Evolutionary conservation across 2,888 invertebrate species (phyloP), one percentile per base, ranked within the genome.

Genomic region (Athalia rosae): DNA sequence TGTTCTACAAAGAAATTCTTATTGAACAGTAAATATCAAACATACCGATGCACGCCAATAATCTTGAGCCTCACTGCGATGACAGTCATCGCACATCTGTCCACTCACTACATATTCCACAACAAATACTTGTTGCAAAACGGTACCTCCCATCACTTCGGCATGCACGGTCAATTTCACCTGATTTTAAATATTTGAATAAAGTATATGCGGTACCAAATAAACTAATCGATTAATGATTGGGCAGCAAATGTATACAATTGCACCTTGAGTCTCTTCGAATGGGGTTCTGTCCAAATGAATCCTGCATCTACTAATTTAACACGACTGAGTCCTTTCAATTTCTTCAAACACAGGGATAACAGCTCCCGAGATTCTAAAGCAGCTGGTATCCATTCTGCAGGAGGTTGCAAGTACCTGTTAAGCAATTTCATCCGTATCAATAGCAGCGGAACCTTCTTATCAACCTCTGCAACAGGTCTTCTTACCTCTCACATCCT

Each of bases 241-340:
- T 59, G n/a, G 15, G 45, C 62, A 43, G 43, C 28, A 50, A 50
- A 41, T 4, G 53, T 56, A 76, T 53, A 62, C 71, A 28, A 56
- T 76, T 48, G 66, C 80, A 98, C 95, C 92, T 99, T 99, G 76
- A 99, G 94, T 82, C 99, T 93, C 90, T 97, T 98, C 0, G 99
- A 99, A 92, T 99, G 99, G 56, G 99, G 98, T 88, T 99, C 99
- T 8, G 99, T 99, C 99, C 99, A 99, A 4, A 98, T 94, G 91
- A 99, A 99, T 0, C 95, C 95, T 59, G 99, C 99, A 92, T 99
- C 99, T 76, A 99, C 92, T 13, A 99, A 91, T 86, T 98, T 96
- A 0, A 99, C 96, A 87, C 95, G 93, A 85, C 94, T 95, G 6
- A 99, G 91, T 0, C 97, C 97, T 90, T 96, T 99, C 43, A 99